A percentile compares a stretch with the other conserved stretches of the same genome.
Evolutionary conservation across 2,888 invertebrate genomes (phyloP).

Genomic region (Parnassius apollo): DNA sequence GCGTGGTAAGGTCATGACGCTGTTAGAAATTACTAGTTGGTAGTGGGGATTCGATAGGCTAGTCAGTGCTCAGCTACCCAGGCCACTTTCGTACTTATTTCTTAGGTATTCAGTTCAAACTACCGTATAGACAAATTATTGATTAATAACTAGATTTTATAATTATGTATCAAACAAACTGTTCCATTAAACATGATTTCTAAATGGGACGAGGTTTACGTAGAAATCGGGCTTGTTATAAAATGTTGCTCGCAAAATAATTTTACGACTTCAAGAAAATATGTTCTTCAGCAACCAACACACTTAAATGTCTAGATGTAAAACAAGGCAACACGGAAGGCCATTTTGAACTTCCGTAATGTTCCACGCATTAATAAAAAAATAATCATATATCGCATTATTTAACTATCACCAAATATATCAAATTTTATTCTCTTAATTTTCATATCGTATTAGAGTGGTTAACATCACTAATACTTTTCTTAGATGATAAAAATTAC

Average conservation of each 20-base stretch:
- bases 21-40: conserved; percentile 32
- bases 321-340: conserved; percentile 17
- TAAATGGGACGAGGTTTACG: conserved; percentile 31
- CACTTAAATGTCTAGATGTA: neutral
- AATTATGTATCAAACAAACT: conserved; percentile 17
- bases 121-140: conserved; percentile 2
- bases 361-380: neutral
- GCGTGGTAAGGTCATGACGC: conserved; percentile 37
- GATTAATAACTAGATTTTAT: conserved; percentile 17
- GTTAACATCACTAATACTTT: no score
- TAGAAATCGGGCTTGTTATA: conserved; percentile 22
- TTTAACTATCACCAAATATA: no score
- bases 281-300: no score
- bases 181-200: conserved; percentile 33
- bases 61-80: neutral
- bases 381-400: no score
- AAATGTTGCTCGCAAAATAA: conserved; percentile 1
- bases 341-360: conserved; percentile 19
- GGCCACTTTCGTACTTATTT: conserved; percentile 14
- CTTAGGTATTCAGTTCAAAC: conserved; percentile 6
- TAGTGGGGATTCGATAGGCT: conserved; percentile 25
- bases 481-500: no score
- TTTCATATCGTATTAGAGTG: no score
- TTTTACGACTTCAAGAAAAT: neutral
- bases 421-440: no score